Percentiles rank a stretch among this genome's conserved stretches.
These are phyloP conservation scores for Nannoperca australis DNA, from an alignment of 2,797 vertebrate genomes.

Conservation along the genomic window DNA sequence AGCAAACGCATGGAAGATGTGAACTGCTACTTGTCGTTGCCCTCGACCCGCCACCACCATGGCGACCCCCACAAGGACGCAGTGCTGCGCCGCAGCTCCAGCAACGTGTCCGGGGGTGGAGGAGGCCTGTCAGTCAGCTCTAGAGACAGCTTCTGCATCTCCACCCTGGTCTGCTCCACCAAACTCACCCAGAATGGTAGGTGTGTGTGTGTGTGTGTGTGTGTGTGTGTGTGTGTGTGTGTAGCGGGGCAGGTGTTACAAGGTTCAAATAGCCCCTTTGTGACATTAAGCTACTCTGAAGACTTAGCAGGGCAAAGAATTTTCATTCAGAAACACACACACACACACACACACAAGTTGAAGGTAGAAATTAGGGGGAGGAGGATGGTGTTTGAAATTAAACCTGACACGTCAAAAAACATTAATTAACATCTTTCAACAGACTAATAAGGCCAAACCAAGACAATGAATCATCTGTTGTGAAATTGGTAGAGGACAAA, in stretches of 20 bases:
- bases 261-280: neutral
- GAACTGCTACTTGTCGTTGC: slow-evolving; percentile 88
- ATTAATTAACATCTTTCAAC: slow-evolving; percentile 63
- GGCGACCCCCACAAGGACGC: slow-evolving; percentile 85
- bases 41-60: slow-evolving; percentile 87
- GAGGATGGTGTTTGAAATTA: slow-evolving; percentile 51
- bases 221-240: slow-evolving; percentile 22
- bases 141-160: slow-evolving; percentile 92
- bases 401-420: slow-evolving; percentile 52
- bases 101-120: slow-evolving; percentile 74
- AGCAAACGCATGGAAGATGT: slow-evolving; percentile 98
- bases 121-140: slow-evolving; percentile 93
- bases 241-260: neutral
- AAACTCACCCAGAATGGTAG: slow-evolving; percentile 98
- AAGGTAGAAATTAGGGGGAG: slow-evolving; percentile 23
- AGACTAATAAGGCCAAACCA: slow-evolving; percentile 49
- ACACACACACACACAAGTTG: neutral
- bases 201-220: slow-evolving; percentile 24
- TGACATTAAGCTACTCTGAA: slow-evolving; percentile 5
- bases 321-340: slow-evolving; percentile 16
- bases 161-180: slow-evolving; percentile 96
- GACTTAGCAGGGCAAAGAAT: slow-evolving; percentile 14
- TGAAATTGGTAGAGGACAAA: slow-evolving; percentile 56
- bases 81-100: slow-evolving; percentile 87
- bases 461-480: slow-evolving; percentile 59